Evolutionary conservation across 2,888 invertebrate genomes (phyloP), one percentile per base, ranked within the genome.

Genomic region (Timandra comae): DNA sequence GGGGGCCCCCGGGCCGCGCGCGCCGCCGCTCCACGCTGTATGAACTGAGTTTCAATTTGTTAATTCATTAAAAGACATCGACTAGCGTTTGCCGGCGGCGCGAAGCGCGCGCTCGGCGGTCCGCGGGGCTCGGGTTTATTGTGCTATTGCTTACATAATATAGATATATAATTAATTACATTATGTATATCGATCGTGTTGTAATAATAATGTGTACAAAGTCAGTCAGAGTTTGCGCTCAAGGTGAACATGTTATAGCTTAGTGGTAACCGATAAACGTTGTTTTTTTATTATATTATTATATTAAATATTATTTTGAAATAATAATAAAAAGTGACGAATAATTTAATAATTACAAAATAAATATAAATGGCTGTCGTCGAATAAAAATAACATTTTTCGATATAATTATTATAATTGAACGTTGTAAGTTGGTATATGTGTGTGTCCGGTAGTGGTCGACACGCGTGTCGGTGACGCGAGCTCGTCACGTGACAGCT

Each of bases 131-230:
- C 6, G 38, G 33, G 52, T 61, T 53, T 35, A 53, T 52, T 60
- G 75, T 76, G 77, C 78, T 77, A 74, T 64, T 54, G 70, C 74
- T 74, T 76, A 64, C 55, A 54, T 49, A 56, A 52, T 47, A n/a
- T n/a, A n/a, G n/a, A n/a, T 56, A 50, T 16, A 42, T 51, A 41
- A 56, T 50, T 53, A 43, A 44, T 51, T 68, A 71, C 65, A 68
- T 64, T 68, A 64, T 67, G 65, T 75, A 72, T 74, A 60, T 68
- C 69, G 61, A 71, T 68, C 73, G 63, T 66, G 59, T 71, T 74
- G 73, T 80, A 74, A 78, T 77, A 76, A 74, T 73, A 79, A 76
- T 77, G 74, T 84, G 85, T 84, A 84, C 84, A 84, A 84, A 84
- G 76, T 73, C n/a, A 22, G 9, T 7, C 9, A 11, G 84, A 75